These are phyloP conservation scores for Mohoua ochrocephala DNA, from an alignment of 2,113 vertebrate genomes.

Conservation along the genomic window DNA sequence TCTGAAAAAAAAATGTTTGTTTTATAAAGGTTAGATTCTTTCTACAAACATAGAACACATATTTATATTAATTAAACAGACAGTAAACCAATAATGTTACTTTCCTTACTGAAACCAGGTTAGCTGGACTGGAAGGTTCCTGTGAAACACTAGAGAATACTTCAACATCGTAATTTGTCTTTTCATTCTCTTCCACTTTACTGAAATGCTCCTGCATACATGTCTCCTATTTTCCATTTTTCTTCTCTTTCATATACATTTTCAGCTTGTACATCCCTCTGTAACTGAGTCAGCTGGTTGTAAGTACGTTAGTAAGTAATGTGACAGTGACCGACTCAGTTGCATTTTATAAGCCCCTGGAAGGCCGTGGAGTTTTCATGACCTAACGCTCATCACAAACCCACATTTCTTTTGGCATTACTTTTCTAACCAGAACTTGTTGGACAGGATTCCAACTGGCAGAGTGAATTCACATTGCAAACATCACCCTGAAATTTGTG, in stretches of 20 bases:
- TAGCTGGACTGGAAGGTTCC: neutral
- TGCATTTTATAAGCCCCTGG: neutral
- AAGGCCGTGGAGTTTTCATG: neutral
- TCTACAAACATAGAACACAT: neutral
- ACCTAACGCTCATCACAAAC: neutral
- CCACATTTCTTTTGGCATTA: neutral
- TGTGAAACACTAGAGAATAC: neutral
- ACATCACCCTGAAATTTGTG: neutral
- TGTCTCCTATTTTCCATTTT: neutral
- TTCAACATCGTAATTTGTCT: neutral
- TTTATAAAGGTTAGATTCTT: neutral
- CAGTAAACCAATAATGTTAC: neutral
- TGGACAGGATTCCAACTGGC: neutral
- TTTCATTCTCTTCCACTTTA: neutral
- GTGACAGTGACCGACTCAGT: neutral
- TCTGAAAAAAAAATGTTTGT: neutral
- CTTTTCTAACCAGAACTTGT: neutral
- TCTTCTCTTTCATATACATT: neutral
- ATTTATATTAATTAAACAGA: neutral
- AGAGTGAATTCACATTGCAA: neutral
- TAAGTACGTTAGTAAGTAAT: neutral
- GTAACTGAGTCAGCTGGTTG: neutral
- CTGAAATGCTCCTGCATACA: neutral
- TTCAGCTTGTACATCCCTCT: neutral
- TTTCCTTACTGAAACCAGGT: neutral